These are phyloP conservation scores for Tachuris rubrigastra DNA, from an alignment of 2,113 vertebrate genomes.

Conservation along the genomic window DNA sequence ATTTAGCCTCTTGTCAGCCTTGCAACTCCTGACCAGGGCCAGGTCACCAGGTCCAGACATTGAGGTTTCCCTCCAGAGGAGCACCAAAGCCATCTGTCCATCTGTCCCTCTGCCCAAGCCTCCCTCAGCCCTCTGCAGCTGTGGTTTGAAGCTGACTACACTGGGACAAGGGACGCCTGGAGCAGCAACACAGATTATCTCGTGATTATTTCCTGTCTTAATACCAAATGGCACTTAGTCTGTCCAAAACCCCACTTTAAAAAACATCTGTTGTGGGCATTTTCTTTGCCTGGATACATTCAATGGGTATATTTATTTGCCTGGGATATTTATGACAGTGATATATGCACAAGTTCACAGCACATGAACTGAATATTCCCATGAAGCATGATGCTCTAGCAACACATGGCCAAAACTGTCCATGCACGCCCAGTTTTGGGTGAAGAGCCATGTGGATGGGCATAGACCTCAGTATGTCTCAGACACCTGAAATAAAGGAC, in stretches of 20 bases:
- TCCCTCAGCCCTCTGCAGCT: not conserved
- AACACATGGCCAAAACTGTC: not conserved
- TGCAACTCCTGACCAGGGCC: not conserved
- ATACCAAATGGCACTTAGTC: not conserved
- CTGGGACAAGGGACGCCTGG: not conserved
- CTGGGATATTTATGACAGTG: not conserved
- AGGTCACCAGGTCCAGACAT: not conserved
- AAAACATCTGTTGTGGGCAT: not conserved
- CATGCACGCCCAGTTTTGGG: not conserved
- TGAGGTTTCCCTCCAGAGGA: not conserved
- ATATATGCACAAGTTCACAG: fast-evolving
- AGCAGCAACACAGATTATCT: not conserved
- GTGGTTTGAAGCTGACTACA: not conserved
- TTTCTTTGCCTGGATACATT: not conserved
- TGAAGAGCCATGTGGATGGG: not conserved
- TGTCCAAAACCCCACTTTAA: not conserved
- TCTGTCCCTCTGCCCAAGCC: not conserved
- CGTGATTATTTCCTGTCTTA: not conserved
- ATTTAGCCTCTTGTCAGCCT: not conserved
- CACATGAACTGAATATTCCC: not conserved
- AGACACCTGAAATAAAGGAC: not conserved
- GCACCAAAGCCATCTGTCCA: not conserved
- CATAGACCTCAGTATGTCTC: not conserved
- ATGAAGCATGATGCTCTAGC: not conserved
- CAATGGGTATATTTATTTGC: not conserved